Evolutionary conservation across 2,797 vertebrate species (phyloP), one percentile per base, ranked within the genome.

Genomic region (Clarias laeviceps): DNA sequence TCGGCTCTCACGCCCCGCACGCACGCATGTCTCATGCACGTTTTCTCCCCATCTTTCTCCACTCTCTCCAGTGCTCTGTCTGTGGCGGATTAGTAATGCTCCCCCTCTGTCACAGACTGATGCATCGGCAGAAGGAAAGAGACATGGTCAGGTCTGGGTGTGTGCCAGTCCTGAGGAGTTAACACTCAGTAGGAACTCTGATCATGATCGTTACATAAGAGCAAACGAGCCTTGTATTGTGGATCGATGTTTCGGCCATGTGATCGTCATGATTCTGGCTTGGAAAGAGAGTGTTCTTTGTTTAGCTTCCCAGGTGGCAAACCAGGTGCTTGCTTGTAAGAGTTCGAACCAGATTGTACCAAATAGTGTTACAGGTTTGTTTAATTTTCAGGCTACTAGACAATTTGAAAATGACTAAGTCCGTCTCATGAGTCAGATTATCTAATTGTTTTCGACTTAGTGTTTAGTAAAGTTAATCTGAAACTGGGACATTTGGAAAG

Each of bases 71-170:
- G 69, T 34, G 64, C 70, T 61, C 84, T 84, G 85, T 85, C 83
- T 86, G 87, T 81, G 88, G 88, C 74, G 74, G 82, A 90, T 90
- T 90, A 89, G 80, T 88, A 87, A 90, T 86, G 82, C 84, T 82
- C 84, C 85, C 88, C 89, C 89, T 88, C 88, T 90, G 88, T 87
- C 84, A 88, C 56, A 85, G 83, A 87, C 88, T 84, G 87, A 85
- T 86, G 78, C 68, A 74, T 82, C 87, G 81, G 86, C 90, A 89
- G 90, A 88, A 90, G 90, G 90, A 87, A 86, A 84, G 82, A 88
- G 88, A 88, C 87, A 88, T 86, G 88, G 80, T 76, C 82, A 34
- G 82, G 27, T 54, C 84, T 29, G 85, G 85, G 54, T 27, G 70
- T 66, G 82, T 88, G 88, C 89, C 89, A 90, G 82, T 80, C 85